phyloP scores from a whole-genome alignment of 1,140 invertebrate genomes.

The Matsumurasca onukii region DNA sequence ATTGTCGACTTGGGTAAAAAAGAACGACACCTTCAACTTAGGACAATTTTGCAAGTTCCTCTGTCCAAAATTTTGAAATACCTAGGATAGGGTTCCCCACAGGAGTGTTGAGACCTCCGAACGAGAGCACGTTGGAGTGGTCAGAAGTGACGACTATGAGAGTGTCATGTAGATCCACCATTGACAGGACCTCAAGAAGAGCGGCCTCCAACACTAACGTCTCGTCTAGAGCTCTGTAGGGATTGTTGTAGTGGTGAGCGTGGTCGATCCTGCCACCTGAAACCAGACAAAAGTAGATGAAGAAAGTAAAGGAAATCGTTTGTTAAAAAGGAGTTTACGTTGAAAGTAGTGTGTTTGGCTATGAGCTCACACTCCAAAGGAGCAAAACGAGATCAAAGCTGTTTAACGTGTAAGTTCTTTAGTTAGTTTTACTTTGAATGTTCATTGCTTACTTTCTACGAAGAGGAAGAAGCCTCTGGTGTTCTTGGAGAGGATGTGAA shows the following conservation, averaged over 20 bases:
- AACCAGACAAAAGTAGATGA: too few relatives aligned
- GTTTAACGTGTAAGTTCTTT: neutral
- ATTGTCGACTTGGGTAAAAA: too few relatives aligned
- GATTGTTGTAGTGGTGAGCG: conserved; percentile 81
- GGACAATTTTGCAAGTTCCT: too few relatives aligned
- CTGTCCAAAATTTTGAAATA: too few relatives aligned
- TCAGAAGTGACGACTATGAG: conserved; percentile 78
- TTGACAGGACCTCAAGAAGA: conserved; percentile 62
- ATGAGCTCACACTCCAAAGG: too few relatives aligned
- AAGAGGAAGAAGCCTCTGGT: conserved; percentile 83
- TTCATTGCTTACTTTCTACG: conserved; percentile 83
- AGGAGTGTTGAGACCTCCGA: conserved; percentile 67
- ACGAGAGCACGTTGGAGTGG: conserved; percentile 77
- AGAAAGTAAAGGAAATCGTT: too few relatives aligned
- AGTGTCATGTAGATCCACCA: conserved; percentile 70
- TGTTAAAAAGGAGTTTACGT: conserved; percentile 30
- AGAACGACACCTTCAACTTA: too few relatives aligned
- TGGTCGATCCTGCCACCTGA: too few relatives aligned
- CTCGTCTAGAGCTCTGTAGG: conserved; percentile 73
- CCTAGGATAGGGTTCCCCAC: conserved; percentile 66
- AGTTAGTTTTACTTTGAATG: conserved; percentile 7
- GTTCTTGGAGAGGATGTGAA: conserved; percentile 75
- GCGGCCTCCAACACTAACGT: conserved; percentile 74
- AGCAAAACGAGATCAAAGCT: neutral
- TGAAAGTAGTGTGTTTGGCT: neutral